Evolutionary conservation across 2,888 invertebrate genomes (phyloP).

Genomic region (Alviniconcha strummeri): DNA sequence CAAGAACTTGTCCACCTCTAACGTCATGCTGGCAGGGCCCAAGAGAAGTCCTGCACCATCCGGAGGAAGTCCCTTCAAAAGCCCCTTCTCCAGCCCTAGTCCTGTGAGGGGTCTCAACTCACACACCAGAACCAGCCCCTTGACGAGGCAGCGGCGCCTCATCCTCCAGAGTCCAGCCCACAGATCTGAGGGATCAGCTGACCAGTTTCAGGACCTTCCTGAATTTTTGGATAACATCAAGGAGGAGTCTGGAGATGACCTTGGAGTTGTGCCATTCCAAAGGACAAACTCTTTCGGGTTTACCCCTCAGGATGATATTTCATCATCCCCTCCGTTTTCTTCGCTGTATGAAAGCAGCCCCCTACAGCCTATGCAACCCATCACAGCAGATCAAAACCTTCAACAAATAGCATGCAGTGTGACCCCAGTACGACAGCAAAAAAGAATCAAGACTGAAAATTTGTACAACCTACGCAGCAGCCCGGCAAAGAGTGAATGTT

Average conservation of each 20-base stretch:
- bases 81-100: conserved; percentile 25
- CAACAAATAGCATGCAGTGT: background rate
- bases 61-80: conserved; percentile 28
- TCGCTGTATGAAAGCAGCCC: background rate
- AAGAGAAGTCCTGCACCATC: conserved; percentile 20
- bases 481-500: background rate
- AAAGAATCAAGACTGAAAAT: conserved; percentile 6
- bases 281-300: conserved; percentile 30
- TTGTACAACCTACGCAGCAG: conserved; percentile 11
- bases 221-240: background rate
- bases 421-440: background rate
- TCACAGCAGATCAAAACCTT: background rate
- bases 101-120: conserved; percentile 8
- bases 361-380: background rate
- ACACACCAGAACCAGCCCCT: conserved; percentile 17
- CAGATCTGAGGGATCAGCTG: background rate
- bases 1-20: conserved; percentile 35
- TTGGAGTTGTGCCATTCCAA: conserved; percentile 24
- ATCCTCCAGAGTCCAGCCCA: conserved; percentile 27
- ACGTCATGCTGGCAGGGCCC: conserved; percentile 6
- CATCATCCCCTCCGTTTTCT: background rate
- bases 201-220: conserved; percentile 14
- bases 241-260: conserved; percentile 9
- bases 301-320: background rate
- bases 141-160: conserved; percentile 28